Base-by-base conservation (phyloP, 92 coral and sea anemone genomes). In the Epizoanthus fatuus region DNA sequence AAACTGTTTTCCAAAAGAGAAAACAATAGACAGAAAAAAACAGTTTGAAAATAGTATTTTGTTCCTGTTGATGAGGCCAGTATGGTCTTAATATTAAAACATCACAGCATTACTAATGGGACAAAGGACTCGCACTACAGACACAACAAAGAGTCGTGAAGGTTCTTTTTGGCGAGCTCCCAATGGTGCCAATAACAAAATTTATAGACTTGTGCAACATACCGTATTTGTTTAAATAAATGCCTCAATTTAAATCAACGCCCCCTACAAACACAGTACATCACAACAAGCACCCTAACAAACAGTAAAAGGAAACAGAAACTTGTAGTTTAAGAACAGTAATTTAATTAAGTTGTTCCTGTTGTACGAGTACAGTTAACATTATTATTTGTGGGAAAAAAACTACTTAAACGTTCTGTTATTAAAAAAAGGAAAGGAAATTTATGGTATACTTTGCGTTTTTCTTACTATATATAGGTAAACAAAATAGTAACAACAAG, bases 101-200 rank as follows among this genome's bases (percentile, higher is more conserved):
- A 57, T 57, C 0, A 22, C 66, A 9, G 66, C 66, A 60, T 20
- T 60, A 20, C 66, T 20, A 19, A 20, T 60, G 66, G 66, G 37
- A 60, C 66, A 19, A 60, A 60, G 66, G 66, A 60, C 66, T 60
- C 66, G 37, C 66, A 60, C 66, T 60, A 60, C 66, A 60, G 66
- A 60, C 66, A 60, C 35, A 20, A 20, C 65, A n/a, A 60, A 60
- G 0, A 60, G 7, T 60, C 8, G 4, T 60, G 35, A 60, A 60
- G 65, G 65, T 60, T 60, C 65, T 60, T 60, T 60, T 3, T 60
- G 19, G 9, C 65, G 35, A 60, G 65, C 65, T 60, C 65, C 65
- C 65, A 60, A 60, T 60, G 65, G 35, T 60, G 35, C 65, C 37
- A 60, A 60, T 19, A 60, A 60, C 66, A 60, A 22, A 60, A 20